phyloP scores from a whole-genome alignment of 1,140 invertebrate genomes.

The Zaprionus taronus region DNA sequence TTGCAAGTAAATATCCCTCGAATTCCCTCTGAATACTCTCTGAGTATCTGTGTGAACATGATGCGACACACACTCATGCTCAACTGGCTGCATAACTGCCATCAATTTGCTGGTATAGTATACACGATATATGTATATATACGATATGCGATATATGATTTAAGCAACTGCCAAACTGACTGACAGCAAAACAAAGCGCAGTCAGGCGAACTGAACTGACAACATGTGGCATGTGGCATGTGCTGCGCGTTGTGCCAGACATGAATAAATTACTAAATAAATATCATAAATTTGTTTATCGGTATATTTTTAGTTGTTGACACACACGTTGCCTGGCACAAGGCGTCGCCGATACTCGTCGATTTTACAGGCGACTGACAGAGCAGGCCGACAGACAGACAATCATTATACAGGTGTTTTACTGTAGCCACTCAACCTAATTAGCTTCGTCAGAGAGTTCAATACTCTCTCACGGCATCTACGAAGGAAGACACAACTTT shows the following conservation, averaged over 20 bases:
- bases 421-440: constrained; percentile 13
- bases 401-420: background rate
- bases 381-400: constrained; percentile 9
- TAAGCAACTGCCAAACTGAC: constrained; percentile 67
- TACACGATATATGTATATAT: background rate
- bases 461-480: background rate
- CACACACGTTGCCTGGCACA: constrained; percentile 63
- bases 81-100: constrained; percentile 22
- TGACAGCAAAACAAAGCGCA: constrained; percentile 58
- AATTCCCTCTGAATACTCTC: background rate
- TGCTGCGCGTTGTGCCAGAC: constrained; percentile 30
- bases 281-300: constrained; percentile 70
- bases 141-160: constrained; percentile 61
- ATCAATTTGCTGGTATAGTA: constrained; percentile 43
- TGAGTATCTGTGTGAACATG: constrained; percentile 5
- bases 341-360: constrained; percentile 36
- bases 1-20: background rate
- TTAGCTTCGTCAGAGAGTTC: constrained; percentile 17
- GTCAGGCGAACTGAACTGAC: constrained; percentile 33
- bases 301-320: constrained; percentile 57
- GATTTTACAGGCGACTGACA: constrained; percentile 13
- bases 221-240: constrained; percentile 38
- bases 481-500: constrained; percentile 8
- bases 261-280: constrained; percentile 78
- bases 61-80: constrained; percentile 4